Evolutionary conservation across 2,797 vertebrate species (phyloP), one percentile per base, ranked within the genome.

Genomic region (Linurgus olivaceus): DNA sequence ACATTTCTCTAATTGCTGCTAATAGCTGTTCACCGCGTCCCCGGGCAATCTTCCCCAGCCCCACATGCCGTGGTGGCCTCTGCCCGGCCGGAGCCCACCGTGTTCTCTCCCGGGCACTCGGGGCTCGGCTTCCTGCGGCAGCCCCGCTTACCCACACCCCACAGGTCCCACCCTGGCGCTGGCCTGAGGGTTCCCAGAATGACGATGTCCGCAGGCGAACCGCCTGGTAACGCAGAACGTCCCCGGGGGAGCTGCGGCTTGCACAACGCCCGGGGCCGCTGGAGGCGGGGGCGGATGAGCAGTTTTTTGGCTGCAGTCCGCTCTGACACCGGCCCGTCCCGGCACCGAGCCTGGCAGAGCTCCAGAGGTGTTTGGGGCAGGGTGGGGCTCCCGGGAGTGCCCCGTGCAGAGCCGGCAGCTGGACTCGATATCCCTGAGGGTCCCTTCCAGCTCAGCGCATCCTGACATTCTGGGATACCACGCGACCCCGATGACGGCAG

Each of bases 91-190:
- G 67, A 37, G 20, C 31, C 8, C 0, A 2, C 21, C 10, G 2
- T 2, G 37, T 16, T 29, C 35, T 26, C 35, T 42, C 55, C n/a
- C n/a, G 3, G 16, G 26, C 62, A 0, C 45, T 26, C 1, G 52
- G 62, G 57, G 38, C 81, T 18, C 20, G 19, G 45, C 9, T 44
- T 58, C 19, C 13, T n/a, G 57, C 51, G 25, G 11, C 74, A 50
- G 82, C 58, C 6, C 25, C 14, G 35, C 72, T 92, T 28, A 10
- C 79, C 74, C 54, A 51, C 0, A 4, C 5, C 4, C 7, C 31
- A 0, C 7, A 3, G 3, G 14, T 50, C 26, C 37, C 44, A 0
- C 4, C 1, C 37, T 3, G 5, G 4, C 47, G 33, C 31, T 45
- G 63, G 17, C 40, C 23, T 33, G 31, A 35, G 37, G 20, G 26